Evolutionary conservation across 1,140 invertebrate genomes (phyloP), one percentile per base, ranked within the genome.

Genomic region (Lucilia sericata): DNA sequence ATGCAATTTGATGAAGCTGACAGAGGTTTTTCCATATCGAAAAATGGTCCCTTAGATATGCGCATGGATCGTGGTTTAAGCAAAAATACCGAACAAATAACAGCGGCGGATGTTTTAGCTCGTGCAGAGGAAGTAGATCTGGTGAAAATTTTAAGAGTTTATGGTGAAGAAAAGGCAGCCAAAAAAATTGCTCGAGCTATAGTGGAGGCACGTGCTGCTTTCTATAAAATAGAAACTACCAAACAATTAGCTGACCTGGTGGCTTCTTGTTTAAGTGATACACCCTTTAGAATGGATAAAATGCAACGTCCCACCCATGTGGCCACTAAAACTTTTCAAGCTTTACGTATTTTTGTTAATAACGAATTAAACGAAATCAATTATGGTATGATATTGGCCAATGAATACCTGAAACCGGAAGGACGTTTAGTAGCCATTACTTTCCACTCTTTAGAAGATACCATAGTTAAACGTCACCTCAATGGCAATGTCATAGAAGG

Each of bases 341-440:
- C 98, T 0, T 90, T 99, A 83, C 92, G 98, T 86, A 99, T 99
- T 86, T 98, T 99, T 92, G 96, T 99, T 0, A 99, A 99, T 90
- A 97, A 99, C 91, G 98, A 99, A 92, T 91, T 99, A 0, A 99
- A 99, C 91, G 98, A 99, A 93, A 94, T 99, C 5, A 97, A 98
- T 92, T 96, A 97, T 91, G 98, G 94, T 2, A 94, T 99, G 88
- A 88, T 96, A 51, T 87, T 98, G 86, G 96, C 97, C 0, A 93
- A 95, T 78, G 92, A 94, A 85, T 96, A 95, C 88, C 92, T 99
- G 25, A 96, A 96, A 92, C 88, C 94, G 0, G 93, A 94, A 47
- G 98, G 97, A 1, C 92, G 94, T 85, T 88, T 98, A 85, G 94
- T 97, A 0, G 95, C 96, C 2, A 94, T 99, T 9, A 95, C 96